These are phyloP conservation scores for honey bee (Apis mellifera) DNA, from an alignment of 1,140 invertebrate genomes.

Conservation along the genomic window Amel_HAv3.1 CM009943.2:162001-162500, in stretches of 20 bases:
- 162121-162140: constrained; percentile 17
- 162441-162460: constrained; percentile 14
- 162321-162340: neutral
- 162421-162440: neutral
- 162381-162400: neutral
- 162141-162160: neutral
- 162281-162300: neutral
- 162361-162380: neutral
- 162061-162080: neutral
- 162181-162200: neutral
- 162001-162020: neutral
- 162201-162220: neutral
- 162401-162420: neutral
- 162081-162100: constrained; percentile 13
- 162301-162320: neutral
- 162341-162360: neutral
- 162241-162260: neutral
- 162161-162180: constrained; percentile 16
- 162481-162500: neutral
- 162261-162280: neutral
- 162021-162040: neutral
- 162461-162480: neutral
- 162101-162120: constrained; percentile 22
- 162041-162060: neutral
- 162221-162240: neutral